Evolutionary conservation across 1,140 invertebrate genomes (phyloP), one percentile per base, ranked within the genome.

Genomic region (Lycorma delicatula): DNA sequence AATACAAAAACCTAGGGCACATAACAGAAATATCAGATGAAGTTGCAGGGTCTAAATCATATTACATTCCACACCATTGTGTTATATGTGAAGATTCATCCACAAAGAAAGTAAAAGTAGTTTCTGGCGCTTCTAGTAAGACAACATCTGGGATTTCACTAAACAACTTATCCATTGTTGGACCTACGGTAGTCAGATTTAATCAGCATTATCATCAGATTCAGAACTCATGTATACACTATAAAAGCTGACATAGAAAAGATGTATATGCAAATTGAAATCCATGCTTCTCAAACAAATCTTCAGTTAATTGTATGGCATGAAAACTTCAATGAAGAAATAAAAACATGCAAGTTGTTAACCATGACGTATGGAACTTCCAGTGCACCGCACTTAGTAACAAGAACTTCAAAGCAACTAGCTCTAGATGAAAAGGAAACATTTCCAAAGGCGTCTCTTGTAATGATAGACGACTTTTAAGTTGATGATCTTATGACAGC

Each of bases 241-340:
- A 53, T 71, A 12, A 63, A 62, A 11, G 62, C 68, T 6, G 71
- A 73, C 54, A 66, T 71, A 16, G 56, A 56, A 9, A 67, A 72
- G 54, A 64, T 64, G 63, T 64, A 53, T 36, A 18, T 27, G 22
- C 34, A 61, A 54, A 52, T 65, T 28, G 16, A 54, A 20, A 23
- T 63, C 13, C 20, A 60, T 47, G 51, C 56, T 27, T 18, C 56
- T 25, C 53, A 70, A 55, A 41, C 56, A 28, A 47, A 57, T 12
- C 68, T 64, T 52, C 72, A 75, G 64, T 41, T 63, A 22, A 70
- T 75, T 23, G 23, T 75, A 1, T 74, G 72, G 69, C 59, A 69
- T 29, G 25, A 66, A 38, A 49, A 58, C 6, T 55, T 60, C 11
- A 41, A 56, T 29, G 48, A 69, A 20, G 34, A 60, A 5, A 54